These are phyloP conservation scores for Lemur catta DNA, from an alignment of 2,797 vertebrate genomes.

Conservation along the genomic window DNA sequence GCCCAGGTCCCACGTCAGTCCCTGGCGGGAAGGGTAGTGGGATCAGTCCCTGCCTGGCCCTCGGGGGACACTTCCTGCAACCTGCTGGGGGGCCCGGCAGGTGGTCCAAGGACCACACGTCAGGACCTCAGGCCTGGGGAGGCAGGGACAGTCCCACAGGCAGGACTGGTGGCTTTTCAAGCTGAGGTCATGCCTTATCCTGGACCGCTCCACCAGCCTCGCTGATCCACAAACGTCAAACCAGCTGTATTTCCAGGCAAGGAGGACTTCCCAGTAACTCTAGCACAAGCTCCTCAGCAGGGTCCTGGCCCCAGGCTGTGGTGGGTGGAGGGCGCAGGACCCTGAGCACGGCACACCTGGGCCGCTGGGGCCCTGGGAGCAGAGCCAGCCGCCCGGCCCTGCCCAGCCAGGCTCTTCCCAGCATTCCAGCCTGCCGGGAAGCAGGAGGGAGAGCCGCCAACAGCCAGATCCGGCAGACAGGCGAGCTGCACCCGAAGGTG, in stretches of 20 bases:
- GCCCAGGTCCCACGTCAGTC: not conserved
- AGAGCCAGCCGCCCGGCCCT: not conserved
- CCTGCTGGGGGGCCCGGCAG: not conserved
- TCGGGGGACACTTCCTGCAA: not conserved
- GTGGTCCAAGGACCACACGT: not conserved
- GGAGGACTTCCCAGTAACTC: not conserved
- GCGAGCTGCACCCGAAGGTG: not conserved
- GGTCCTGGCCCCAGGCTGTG: not conserved
- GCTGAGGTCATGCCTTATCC: not conserved
- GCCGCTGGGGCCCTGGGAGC: not conserved
- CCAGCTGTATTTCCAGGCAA: not conserved
- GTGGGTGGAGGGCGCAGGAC: not conserved
- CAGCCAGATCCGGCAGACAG: not conserved
- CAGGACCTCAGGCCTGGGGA: not conserved
- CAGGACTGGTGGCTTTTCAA: not conserved
- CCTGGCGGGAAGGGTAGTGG: not conserved
- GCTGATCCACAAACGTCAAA: not conserved
- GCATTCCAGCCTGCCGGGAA: not conserved
- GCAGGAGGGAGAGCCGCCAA: not conserved
- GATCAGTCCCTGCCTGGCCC: not conserved
- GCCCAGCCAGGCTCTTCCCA: no score
- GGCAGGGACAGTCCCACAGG: not conserved
- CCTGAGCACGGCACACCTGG: no score
- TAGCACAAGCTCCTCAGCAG: not conserved
- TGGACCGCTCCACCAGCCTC: not conserved